Evolutionary conservation across 1,140 invertebrate species (phyloP).

Genomic region (Zaprionus taronus): DNA sequence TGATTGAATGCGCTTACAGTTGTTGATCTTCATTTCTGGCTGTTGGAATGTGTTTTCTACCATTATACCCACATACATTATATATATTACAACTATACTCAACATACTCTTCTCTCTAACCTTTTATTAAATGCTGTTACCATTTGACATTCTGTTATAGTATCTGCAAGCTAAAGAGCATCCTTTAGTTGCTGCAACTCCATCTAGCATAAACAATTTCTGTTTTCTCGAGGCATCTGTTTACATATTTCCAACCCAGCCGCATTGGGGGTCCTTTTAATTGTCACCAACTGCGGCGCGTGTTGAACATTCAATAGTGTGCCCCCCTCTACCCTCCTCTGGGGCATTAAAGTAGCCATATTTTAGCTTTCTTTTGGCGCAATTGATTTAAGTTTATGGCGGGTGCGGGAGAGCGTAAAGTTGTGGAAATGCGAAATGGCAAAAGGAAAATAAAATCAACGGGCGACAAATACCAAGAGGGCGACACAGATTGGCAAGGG

Average conservation of each 20-base stretch:
- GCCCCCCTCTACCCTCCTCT: not conserved
- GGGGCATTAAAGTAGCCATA: slow-evolving; percentile 29
- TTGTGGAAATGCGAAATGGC: slow-evolving; percentile 56
- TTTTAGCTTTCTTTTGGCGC: slow-evolving; percentile 15
- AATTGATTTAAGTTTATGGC: slow-evolving; percentile 68
- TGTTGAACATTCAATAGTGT: slow-evolving; percentile 52
- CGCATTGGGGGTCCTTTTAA: slow-evolving; percentile 37
- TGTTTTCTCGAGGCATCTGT: slow-evolving; percentile 31
- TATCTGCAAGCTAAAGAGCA: not conserved
- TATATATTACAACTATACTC: too few relatives aligned
- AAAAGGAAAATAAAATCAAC: slow-evolving; percentile 59
- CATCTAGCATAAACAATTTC: slow-evolving; percentile 3
- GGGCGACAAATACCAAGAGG: slow-evolving; percentile 27
- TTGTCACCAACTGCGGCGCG: slow-evolving; percentile 40
- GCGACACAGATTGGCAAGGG: not conserved
- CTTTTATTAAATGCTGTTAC: too few relatives aligned
- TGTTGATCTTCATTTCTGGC: too few relatives aligned
- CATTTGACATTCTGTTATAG: too few relatives aligned
- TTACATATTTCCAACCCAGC: slow-evolving; percentile 15
- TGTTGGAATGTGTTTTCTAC: too few relatives aligned
- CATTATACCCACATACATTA: too few relatives aligned
- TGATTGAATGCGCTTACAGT: too few relatives aligned
- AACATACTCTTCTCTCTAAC: too few relatives aligned
- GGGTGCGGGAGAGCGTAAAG: slow-evolving; percentile 60
- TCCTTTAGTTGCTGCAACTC: not conserved